These are phyloP conservation scores for Philypnodon macrostomus DNA, from an alignment of 2,797 vertebrate genomes.

Conservation along the genomic window DNA sequence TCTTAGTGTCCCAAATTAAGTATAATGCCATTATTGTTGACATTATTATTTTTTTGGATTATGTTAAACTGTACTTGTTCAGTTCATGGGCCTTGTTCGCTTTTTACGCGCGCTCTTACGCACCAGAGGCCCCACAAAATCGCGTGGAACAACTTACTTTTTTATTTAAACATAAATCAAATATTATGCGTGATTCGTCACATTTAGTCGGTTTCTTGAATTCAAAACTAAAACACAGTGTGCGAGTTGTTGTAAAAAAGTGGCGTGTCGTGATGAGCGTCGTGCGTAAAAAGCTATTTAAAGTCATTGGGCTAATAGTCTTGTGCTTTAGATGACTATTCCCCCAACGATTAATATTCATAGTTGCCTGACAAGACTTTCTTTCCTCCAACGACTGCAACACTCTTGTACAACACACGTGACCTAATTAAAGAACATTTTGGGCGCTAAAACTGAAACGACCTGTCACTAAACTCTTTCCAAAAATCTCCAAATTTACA, in stretches of 20 bases:
- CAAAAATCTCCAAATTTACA: constrained; percentile 40
- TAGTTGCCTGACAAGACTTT: constrained; percentile 29
- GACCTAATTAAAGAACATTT: constrained; percentile 51
- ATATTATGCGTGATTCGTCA: neutral
- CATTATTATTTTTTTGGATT: neutral
- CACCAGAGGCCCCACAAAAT: constrained; percentile 43
- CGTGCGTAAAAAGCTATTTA: constrained; percentile 58
- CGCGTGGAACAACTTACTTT: constrained; percentile 21
- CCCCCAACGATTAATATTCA: constrained; percentile 53
- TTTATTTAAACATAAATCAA: neutral
- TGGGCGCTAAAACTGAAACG: constrained; percentile 33
- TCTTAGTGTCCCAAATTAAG: neutral
- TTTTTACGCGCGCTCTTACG: constrained; percentile 41
- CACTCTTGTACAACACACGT: constrained; percentile 39
- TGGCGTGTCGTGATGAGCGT: constrained; percentile 19
- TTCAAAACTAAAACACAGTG: constrained; percentile 4
- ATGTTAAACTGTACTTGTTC: neutral
- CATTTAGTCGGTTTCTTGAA: neutral
- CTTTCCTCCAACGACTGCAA: constrained; percentile 25
- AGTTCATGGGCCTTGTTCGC: neutral
- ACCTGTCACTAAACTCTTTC: constrained; percentile 32
- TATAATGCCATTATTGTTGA: neutral
- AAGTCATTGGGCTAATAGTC: constrained; percentile 34
- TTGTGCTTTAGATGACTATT: constrained; percentile 55
- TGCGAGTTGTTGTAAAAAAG: constrained; percentile 11